phyloP scores from a whole-genome alignment of 2,888 invertebrate species.

The Corythucha ciliata region DNA sequence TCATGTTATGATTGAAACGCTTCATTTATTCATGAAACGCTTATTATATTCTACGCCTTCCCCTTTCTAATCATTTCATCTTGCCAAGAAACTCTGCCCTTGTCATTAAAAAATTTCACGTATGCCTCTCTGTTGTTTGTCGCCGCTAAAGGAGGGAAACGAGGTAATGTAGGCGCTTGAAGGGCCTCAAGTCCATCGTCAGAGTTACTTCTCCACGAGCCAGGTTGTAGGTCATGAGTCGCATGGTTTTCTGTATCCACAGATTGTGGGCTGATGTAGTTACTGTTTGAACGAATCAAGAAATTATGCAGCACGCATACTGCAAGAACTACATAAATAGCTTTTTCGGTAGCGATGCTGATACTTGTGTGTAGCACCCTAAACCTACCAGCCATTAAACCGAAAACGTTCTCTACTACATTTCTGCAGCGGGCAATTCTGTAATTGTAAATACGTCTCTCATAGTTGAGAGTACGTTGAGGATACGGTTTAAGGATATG shows the following conservation, averaged over 20 bases:
- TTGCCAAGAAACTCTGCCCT: background rate
- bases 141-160: background rate
- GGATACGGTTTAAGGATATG: slow-evolving; percentile 25
- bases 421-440: too few species aligned
- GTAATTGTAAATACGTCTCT: slow-evolving; percentile 24
- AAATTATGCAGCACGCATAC: slow-evolving; percentile 13
- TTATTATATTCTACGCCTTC: slow-evolving; percentile 1
- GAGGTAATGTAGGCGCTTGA: background rate
- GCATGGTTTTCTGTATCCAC: slow-evolving; percentile 16
- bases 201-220: background rate
- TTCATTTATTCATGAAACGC: too few species aligned
- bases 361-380: slow-evolving; percentile 25
- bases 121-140: too few species aligned
- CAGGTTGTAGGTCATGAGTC: slow-evolving; percentile 7
- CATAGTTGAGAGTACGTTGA: slow-evolving; percentile 7
- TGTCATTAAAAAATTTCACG: background rate
- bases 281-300: slow-evolving; percentile 3
- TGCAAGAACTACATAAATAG: slow-evolving; percentile 23
- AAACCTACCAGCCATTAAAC: slow-evolving; percentile 25
- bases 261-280: slow-evolving; percentile 9
- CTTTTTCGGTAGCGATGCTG: slow-evolving; percentile 21
- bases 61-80: slow-evolving; percentile 1
- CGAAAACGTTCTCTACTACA: too few species aligned
- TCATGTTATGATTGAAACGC: too few species aligned
- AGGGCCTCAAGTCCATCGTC: background rate